Evolutionary conservation across 30 jellyfish, hydroid and myxozoan genomes (phyloP).

Genomic region (Hydra vulgaris): DNA sequence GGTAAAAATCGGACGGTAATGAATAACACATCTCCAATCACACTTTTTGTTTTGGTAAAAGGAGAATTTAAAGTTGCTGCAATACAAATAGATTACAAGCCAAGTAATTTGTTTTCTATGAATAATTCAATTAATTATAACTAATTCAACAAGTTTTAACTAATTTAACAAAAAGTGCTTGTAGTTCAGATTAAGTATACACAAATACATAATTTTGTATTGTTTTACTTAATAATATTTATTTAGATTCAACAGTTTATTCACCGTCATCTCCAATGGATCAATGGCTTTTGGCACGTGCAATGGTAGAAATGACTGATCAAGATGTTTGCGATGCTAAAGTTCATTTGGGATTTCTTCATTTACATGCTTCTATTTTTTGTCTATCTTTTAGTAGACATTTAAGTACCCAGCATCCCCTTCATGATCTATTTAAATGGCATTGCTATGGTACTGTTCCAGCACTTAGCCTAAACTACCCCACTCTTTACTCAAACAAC

Average conservation of each 20-base stretch:
- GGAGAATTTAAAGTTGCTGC: constrained; percentile 59
- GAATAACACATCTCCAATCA: constrained; percentile 59
- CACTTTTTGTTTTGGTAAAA: constrained; percentile 39
- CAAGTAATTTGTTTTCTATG: constrained; percentile 14
- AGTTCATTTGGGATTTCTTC: constrained; percentile 59
- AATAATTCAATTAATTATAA: too few species aligned
- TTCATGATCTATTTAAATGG: constrained; percentile 29
- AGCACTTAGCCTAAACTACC: neutral
- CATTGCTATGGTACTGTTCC: constrained; percentile 77
- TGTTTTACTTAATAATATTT: neutral
- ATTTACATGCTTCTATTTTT: constrained; percentile 54
- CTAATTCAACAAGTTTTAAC: too few species aligned
- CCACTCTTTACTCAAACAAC: constrained; percentile 6
- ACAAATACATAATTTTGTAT: too few species aligned
- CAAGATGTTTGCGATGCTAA: constrained; percentile 52
- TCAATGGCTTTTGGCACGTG: constrained; percentile 73
- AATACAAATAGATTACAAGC: constrained; percentile 51
- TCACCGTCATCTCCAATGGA: constrained; percentile 49
- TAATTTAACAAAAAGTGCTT: too few species aligned
- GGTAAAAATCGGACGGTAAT: neutral
- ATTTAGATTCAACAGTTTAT: constrained; percentile 54
- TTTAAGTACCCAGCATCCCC: constrained; percentile 65
- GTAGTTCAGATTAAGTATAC: too few species aligned
- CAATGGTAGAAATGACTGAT: constrained; percentile 52
- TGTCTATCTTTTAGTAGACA: constrained; percentile 73